phyloP scores from a whole-genome alignment of 2,113 vertebrate genomes.

The Peromyscus leucopus region DNA sequence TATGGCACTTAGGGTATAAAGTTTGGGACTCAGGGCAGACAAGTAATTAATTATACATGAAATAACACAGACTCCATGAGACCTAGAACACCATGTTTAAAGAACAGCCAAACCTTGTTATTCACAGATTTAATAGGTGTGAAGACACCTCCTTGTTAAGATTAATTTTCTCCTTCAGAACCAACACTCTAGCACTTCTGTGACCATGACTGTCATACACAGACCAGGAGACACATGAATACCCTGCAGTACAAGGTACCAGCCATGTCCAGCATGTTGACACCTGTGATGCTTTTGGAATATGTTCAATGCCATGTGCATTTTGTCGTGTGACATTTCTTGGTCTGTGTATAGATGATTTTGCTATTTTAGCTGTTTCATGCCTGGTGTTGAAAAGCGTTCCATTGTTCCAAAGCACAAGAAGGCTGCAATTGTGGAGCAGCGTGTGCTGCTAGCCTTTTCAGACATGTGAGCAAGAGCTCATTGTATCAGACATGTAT shows the following conservation, averaged over 20 bases:
- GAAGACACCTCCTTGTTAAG: not conserved
- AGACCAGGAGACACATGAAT: not conserved
- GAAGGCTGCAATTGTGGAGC: not conserved
- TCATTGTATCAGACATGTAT: not conserved
- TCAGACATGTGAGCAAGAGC: not conserved
- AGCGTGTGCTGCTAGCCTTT: not conserved
- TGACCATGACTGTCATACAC: not conserved
- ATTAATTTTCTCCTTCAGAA: not conserved
- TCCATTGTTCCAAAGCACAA: not conserved
- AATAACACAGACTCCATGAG: not conserved
- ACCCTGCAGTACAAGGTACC: too few relatives aligned
- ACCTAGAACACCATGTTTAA: not conserved
- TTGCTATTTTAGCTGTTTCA: not conserved
- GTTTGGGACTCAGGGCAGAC: rapidly evolving
- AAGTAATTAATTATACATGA: not conserved
- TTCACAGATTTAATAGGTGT: not conserved
- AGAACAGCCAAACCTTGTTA: not conserved
- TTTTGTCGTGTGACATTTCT: not conserved
- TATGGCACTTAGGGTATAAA: not conserved
- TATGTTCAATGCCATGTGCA: not conserved
- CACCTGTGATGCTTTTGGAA: not conserved
- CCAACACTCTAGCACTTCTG: not conserved
- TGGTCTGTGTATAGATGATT: not conserved
- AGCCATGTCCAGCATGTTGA: too few relatives aligned
- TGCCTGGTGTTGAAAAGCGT: not conserved